A percentile compares a stretch with the other conserved stretches of the same genome.
Evolutionary conservation across 35 echinoderm and acorn worm species (phyloP).

Genomic region (Stichopus chloronotus): DNA sequence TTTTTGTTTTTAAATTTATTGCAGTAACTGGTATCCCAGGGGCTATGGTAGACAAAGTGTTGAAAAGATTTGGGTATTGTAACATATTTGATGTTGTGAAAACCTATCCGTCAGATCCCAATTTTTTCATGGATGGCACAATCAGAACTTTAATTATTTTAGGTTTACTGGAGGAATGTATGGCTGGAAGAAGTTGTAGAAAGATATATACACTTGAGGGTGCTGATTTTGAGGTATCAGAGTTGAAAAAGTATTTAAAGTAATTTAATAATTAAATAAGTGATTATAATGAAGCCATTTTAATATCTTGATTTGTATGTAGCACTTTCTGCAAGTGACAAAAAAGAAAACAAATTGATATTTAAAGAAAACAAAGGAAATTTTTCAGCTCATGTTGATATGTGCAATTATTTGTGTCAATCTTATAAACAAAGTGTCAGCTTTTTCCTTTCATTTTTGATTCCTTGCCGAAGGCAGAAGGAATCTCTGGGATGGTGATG

Average conservation of each 20-base stretch:
- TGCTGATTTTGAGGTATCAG: background rate
- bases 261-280: background rate
- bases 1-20: too few relatives aligned
- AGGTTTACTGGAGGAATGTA: background rate
- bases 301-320: conserved; percentile 18
- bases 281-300: conserved; percentile 5
- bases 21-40: too few relatives aligned
- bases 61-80: too few relatives aligned
- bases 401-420: too few relatives aligned
- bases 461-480: too few relatives aligned
- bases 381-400: background rate
- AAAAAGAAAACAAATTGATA: background rate
- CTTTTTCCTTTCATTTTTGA: too few relatives aligned
- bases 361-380: background rate
- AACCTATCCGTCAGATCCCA: too few relatives aligned
- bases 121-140: too few relatives aligned
- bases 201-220: background rate
- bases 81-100: too few relatives aligned
- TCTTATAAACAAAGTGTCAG: too few relatives aligned
- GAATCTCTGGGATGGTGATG: too few relatives aligned
- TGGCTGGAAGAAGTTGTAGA: background rate
- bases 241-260: background rate
- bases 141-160: background rate
- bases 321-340: background rate
- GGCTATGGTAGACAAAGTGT: too few relatives aligned